A percentile compares a stretch with the other conserved stretches of the same genome.
phyloP scores from a whole-genome alignment of 1,140 invertebrate genomes.

The Camponotus floridanus region DNA sequence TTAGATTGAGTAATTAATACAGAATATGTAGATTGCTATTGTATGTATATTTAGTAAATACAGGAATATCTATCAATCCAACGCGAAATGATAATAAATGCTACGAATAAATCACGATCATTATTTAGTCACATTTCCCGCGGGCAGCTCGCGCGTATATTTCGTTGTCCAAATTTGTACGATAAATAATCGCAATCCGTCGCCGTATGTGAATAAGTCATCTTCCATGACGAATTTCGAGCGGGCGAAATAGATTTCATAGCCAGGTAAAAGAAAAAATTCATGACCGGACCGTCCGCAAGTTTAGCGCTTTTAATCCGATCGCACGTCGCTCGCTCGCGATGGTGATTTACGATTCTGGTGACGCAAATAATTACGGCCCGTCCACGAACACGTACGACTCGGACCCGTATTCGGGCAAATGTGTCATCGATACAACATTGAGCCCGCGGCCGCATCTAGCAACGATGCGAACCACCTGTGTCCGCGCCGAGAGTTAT shows the following conservation, averaged over 20 bases:
- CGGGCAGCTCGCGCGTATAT: constrained; percentile 9
- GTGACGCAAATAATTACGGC: constrained; percentile 69
- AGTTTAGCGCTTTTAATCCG: constrained; percentile 24
- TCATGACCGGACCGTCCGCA: constrained; percentile 9
- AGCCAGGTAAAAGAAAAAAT: constrained; percentile 6
- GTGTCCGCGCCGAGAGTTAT: constrained; percentile 56
- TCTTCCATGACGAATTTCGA: constrained; percentile 32
- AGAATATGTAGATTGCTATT: neutral
- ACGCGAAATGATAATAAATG: constrained; percentile 7
- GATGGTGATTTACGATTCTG: constrained; percentile 63
- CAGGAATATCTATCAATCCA: neutral
- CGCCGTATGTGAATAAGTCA: constrained; percentile 5
- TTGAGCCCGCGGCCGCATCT: constrained; percentile 46
- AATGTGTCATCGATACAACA: constrained; percentile 70
- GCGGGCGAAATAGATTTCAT: constrained; percentile 28
- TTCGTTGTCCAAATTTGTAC: constrained; percentile 13
- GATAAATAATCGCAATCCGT: constrained; percentile 30
- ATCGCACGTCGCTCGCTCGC: constrained; percentile 2
- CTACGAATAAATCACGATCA: constrained; percentile 7
- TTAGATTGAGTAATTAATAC: neutral
- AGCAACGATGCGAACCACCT: constrained; percentile 59
- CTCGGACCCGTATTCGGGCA: constrained; percentile 55
- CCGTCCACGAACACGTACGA: constrained; percentile 43
- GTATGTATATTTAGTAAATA: neutral
- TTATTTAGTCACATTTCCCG: neutral